Evolutionary conservation across 1,140 invertebrate species (phyloP).

Genomic region (Zaprionus ghesquierei): DNA sequence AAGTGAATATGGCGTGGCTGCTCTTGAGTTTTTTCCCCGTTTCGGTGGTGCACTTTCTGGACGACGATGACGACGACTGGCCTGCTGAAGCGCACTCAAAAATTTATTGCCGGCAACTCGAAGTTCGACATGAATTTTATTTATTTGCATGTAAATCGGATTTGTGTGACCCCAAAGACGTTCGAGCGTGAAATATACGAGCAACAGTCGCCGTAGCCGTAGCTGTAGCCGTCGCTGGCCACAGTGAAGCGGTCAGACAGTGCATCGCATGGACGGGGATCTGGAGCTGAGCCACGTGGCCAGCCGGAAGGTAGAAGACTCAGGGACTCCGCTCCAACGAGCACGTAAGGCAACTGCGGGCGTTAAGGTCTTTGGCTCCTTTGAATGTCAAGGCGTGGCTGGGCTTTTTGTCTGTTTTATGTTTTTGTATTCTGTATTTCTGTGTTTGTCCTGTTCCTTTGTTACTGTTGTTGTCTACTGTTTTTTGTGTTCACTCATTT

Average conservation of each 20-base stretch:
- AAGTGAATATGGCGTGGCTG: not conserved
- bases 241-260: slow-evolving; percentile 9
- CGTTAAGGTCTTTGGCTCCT: slow-evolving; percentile 12
- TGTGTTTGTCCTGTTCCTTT: slow-evolving; percentile 6
- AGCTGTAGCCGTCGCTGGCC: not conserved
- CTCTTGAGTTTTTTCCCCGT: not conserved
- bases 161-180: slow-evolving; percentile 79
- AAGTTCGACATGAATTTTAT: slow-evolving; percentile 81
- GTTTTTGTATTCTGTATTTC: slow-evolving; percentile 22
- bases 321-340: slow-evolving; percentile 43
- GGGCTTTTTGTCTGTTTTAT: slow-evolving; percentile 11
- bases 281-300: not conserved
- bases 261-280: slow-evolving; percentile 16
- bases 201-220: slow-evolving; percentile 49
- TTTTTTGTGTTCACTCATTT: slow-evolving; percentile 31
- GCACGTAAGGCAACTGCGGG: slow-evolving; percentile 30
- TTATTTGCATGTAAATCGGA: slow-evolving; percentile 81
- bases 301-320: slow-evolving; percentile 49
- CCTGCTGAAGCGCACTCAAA: slow-evolving; percentile 74
- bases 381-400: slow-evolving; percentile 27
- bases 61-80: not conserved
- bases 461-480: slow-evolving; percentile 25
- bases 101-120: slow-evolving; percentile 79
- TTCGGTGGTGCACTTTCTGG: not conserved
- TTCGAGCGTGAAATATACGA: slow-evolving; percentile 74